Evolutionary conservation across 2,888 invertebrate genomes (phyloP).

Genomic region (Meteorus cinctellus): DNA sequence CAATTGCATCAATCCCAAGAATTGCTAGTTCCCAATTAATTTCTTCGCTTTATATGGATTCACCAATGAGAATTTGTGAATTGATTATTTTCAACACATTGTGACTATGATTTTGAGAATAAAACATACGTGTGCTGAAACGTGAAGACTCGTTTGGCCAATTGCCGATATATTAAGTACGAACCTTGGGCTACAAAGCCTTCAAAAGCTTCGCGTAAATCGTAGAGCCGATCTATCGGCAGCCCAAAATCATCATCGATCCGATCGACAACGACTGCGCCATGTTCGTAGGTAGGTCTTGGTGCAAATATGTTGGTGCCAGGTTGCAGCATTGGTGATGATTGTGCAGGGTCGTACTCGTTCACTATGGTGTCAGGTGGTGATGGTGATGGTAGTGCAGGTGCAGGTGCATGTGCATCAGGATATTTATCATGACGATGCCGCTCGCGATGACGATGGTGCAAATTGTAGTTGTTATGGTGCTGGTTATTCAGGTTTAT

Average conservation of each 20-base stretch:
- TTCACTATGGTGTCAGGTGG: conserved; percentile 67
- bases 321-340: conserved; percentile 54
- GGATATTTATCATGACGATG: conserved; percentile 49
- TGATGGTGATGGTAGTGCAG: conserved; percentile 64
- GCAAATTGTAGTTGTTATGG: conserved; percentile 59
- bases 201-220: conserved; percentile 79
- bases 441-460: conserved; percentile 55
- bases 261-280: conserved; percentile 74
- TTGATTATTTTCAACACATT: too few species aligned
- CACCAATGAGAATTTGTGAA: too few species aligned
- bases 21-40: too few species aligned
- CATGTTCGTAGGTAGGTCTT: conserved; percentile 71
- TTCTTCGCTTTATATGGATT: too few species aligned
- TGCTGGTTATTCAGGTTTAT: conserved; percentile 64
- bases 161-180: conserved; percentile 58
- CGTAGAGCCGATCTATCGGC: conserved; percentile 78
- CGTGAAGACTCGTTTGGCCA: not conserved
- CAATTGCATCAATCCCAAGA: too few species aligned
- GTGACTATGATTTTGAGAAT: too few species aligned
- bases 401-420: conserved; percentile 54
- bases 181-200: conserved; percentile 80
- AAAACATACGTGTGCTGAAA: not conserved
- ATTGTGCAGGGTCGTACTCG: conserved; percentile 61
- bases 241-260: conserved; percentile 74
- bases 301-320: conserved; percentile 68